Evolutionary conservation across 2,888 invertebrate genomes (phyloP).

Genomic region (Athrips mouffetella): DNA sequence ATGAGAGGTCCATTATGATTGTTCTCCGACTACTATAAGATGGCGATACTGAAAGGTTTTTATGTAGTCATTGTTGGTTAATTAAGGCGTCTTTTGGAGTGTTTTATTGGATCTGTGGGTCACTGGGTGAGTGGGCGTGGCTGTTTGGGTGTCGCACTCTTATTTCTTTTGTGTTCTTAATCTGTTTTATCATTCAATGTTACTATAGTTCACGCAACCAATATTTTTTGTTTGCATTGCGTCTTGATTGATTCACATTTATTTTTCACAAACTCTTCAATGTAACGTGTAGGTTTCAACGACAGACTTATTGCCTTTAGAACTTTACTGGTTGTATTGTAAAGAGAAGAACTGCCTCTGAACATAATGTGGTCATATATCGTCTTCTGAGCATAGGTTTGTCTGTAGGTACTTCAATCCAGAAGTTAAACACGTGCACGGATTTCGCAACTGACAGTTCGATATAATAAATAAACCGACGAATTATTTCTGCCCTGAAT

Average conservation of each 20-base stretch:
- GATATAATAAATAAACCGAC: slow-evolving; percentile 57
- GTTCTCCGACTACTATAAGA: slow-evolving; percentile 52
- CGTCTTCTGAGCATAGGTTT: no score
- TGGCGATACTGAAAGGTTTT: slow-evolving; percentile 50
- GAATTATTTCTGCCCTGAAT: slow-evolving; percentile 75
- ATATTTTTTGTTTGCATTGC: slow-evolving; percentile 20
- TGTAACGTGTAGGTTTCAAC: no score
- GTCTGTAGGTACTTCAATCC: no score
- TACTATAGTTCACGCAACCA: slow-evolving; percentile 31
- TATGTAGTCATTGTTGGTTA: slow-evolving; percentile 58
- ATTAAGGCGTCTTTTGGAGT: slow-evolving; percentile 54
- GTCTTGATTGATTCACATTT: neutral
- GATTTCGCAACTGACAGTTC: slow-evolving; percentile 43
- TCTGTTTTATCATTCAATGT: slow-evolving; percentile 22
- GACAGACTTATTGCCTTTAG: no score
- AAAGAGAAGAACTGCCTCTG: no score
- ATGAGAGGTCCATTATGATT: slow-evolving; percentile 43
- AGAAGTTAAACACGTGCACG: slow-evolving; percentile 67
- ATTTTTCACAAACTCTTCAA: no score
- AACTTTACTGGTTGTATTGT: no score
- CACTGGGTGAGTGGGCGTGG: slow-evolving; percentile 55
- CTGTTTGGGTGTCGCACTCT: slow-evolving; percentile 35
- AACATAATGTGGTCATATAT: no score
- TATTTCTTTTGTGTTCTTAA: slow-evolving; percentile 22
- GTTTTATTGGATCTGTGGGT: slow-evolving; percentile 57